phyloP scores from a whole-genome alignment of 2,888 invertebrate genomes.

The Gari tellinella region DNA sequence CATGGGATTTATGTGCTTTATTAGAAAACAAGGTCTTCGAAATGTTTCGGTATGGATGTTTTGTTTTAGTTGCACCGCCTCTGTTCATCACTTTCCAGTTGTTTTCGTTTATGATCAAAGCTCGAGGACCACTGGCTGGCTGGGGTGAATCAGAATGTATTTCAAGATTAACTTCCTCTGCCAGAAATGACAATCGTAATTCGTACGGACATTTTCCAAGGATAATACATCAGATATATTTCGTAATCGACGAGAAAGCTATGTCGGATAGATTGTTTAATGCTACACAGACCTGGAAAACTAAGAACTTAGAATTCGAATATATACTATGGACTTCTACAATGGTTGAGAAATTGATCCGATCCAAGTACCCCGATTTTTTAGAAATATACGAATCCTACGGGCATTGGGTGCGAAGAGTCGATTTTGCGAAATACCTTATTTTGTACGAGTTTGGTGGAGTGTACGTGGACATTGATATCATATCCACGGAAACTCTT shows the following conservation, averaged over 20 bases:
- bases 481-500: slow-evolving; percentile 4
- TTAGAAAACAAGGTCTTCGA: too few species aligned
- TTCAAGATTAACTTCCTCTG: too few species aligned
- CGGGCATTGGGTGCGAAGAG: slow-evolving; percentile 38
- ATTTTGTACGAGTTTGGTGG: slow-evolving; percentile 42
- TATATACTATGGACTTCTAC: slow-evolving; percentile 37
- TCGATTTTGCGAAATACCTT: slow-evolving; percentile 37
- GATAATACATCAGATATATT: slow-evolving; percentile 43
- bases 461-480: slow-evolving; percentile 41
- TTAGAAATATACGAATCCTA: slow-evolving; percentile 28
- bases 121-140: too few species aligned
- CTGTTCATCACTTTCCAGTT: too few species aligned
- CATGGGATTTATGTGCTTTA: too few species aligned
- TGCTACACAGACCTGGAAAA: slow-evolving; percentile 19
- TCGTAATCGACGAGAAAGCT: slow-evolving; percentile 20
- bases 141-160: too few species aligned
- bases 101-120: too few species aligned
- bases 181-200: too few species aligned
- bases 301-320: slow-evolving; percentile 6
- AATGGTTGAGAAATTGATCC: slow-evolving; percentile 32
- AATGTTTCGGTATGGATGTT: too few species aligned
- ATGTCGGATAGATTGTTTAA: slow-evolving; percentile 15
- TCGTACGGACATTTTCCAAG: slow-evolving; percentile 3
- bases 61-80: too few species aligned
- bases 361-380: slow-evolving; percentile 21